Evolutionary conservation across 2,797 vertebrate genomes (phyloP), one percentile per base, ranked within the genome.

Genomic region (Peromyscus attwateri): DNA sequence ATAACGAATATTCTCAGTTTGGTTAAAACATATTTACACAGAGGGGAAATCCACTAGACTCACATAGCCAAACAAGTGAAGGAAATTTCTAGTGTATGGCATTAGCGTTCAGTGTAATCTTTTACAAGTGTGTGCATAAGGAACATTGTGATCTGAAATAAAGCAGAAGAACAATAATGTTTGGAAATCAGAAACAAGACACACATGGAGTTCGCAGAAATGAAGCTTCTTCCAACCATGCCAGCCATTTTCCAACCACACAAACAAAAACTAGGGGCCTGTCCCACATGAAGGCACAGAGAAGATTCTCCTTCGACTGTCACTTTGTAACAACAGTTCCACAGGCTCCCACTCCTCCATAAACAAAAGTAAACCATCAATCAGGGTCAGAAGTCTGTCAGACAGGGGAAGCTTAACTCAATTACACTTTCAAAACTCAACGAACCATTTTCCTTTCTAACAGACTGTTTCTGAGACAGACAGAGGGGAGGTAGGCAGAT

Each of bases 141-240:
- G 40, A 83, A 11, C 21, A 92, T 66, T 93, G 85, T 27, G 3
- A 64, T 70, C 13, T 34, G 77, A 17, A 87, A 64, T 76, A 64
- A 94, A 75, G 4, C 57, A 84, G 37, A 52, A 70, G 49, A 66
- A 34, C 14, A 80, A 8, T 34, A 87, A 84, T 57, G 77, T 75
- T 62, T 87, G 70, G 85, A 90, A 95, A 93, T 29, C n/a, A 31
- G 94, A 93, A 40, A 40, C 40, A 62, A 55, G 34, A 89, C 23
- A 57, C 8, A 40, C 6, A 70, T 68, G 12, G 57, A 57, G 49
- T 52, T 81, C 25, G 25, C 7, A 19, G 68, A 82, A 64, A 89
- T 40, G 64, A 92, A 76, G n/a, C 17, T 29, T 31, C 55, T 37
- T 75, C 82, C 52, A 57, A 57, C 55, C 68, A 31, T 25, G 13